These are phyloP conservation scores for Triplophysa rosa DNA, from an alignment of 2,113 vertebrate genomes.

Conservation along the genomic window DNA sequence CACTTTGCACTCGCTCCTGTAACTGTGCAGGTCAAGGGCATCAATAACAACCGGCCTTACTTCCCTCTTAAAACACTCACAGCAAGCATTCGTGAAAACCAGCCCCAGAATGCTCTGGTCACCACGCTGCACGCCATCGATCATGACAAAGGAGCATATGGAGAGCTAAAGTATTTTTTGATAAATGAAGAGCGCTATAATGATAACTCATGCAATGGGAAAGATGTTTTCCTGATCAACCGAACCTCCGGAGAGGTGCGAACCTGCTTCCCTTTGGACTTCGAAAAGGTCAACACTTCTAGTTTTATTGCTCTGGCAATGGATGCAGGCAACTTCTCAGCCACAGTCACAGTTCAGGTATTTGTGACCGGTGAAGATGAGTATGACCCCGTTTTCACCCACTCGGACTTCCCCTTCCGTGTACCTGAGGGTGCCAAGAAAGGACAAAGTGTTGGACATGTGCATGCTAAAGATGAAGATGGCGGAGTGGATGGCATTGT, in stretches of 20 bases:
- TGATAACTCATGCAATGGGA: conserved; percentile 57
- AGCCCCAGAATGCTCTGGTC: conserved; percentile 84
- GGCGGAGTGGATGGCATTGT: conserved; percentile 89
- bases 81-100: conserved; percentile 89
- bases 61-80: conserved; percentile 87
- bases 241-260: conserved; percentile 83
- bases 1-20: conserved; percentile 86
- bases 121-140: conserved; percentile 87
- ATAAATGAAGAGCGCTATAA: conserved; percentile 53
- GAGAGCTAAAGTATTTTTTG: conserved; percentile 81
- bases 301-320: conserved; percentile 83
- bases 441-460: conserved; percentile 88
- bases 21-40: conserved; percentile 86
- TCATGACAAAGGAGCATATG: conserved; percentile 82
- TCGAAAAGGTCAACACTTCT: conserved; percentile 85
- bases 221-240: conserved; percentile 81
- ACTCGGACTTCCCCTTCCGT: conserved; percentile 82
- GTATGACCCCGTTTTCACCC: conserved; percentile 89
- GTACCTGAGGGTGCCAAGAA: conserved; percentile 86
- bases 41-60: conserved; percentile 90
- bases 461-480: conserved; percentile 91
- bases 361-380: conserved; percentile 94
- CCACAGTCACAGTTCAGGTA: conserved; percentile 89
- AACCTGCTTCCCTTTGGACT: conserved; percentile 85
- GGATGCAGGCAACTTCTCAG: conserved; percentile 88